Evolutionary conservation across 2,888 invertebrate genomes (phyloP), one percentile per base, ranked within the genome.

Genomic region (Endotricha flammealis): DNA sequence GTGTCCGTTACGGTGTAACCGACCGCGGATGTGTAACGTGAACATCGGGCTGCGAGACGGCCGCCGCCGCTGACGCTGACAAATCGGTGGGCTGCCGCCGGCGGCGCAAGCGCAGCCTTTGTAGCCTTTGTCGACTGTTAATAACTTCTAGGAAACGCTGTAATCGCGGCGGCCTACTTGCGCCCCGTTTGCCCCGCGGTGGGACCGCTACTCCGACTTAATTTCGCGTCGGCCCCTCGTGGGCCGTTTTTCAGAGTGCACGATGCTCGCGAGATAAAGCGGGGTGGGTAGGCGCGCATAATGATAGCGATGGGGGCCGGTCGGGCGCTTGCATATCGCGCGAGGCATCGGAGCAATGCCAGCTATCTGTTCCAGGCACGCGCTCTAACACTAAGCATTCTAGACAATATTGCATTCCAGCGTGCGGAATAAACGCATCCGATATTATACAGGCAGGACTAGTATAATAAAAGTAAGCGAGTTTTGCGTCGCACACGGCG

Each of bases 21-120:
- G 60, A 62, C 57, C 69, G 63, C 82, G 77, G 79, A 77, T 70
- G 63, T 78, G 82, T 78, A 75, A 79, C 58, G 53, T 65, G 73
- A 80, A 69, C 64, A 70, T 60, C 47, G n/a, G n/a, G 60, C 53
- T 45, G 48, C 55, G 48, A 53, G 51, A 50, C 39, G 46, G n/a
- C 48, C 46, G 46, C 48, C 40, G 34, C 12, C 10, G 12, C 24
- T 20, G 20, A 27, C 48, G 63, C 52, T 48, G 57, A 57, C 58
- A 57, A 51, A 51, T 48, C 52, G 46, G 57, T 50, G 53, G 53
- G 48, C 49, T 50, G 58, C 53, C 50, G 57, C 55, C 55, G 61
- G 53, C 54, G 46, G 55, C 48, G 48, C 39, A 57, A 62, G 54
- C 61, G 57, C 69, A 65, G 65, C 70, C 64, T n/a, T 70, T 63